A percentile compares a stretch with the other conserved stretches of the same genome.
Evolutionary conservation across 1,140 invertebrate genomes (phyloP).

Genomic region (Globodera ellingtonae): DNA sequence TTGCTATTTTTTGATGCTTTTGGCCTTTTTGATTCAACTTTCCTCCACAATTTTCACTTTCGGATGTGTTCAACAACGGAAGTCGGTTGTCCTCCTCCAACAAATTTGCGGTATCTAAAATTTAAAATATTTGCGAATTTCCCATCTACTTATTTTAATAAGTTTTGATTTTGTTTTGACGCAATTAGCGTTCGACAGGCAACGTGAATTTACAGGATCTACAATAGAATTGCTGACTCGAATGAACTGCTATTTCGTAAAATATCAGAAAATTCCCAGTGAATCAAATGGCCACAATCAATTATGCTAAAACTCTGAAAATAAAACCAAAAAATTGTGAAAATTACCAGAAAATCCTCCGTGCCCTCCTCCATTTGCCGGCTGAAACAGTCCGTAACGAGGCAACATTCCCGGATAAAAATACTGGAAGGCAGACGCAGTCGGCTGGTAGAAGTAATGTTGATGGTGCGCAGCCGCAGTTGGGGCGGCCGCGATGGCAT

Average conservation of each 20-base stretch:
- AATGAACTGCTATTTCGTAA: too few species aligned
- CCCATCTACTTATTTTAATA: too few species aligned
- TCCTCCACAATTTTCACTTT: background rate
- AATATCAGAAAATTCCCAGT: too few species aligned
- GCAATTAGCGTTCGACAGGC: too few species aligned
- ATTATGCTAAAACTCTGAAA: background rate
- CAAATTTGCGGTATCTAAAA: background rate
- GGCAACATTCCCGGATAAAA: constrained; percentile 13
- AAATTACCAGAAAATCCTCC: background rate
- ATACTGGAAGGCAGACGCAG: background rate
- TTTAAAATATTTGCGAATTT: too few species aligned
- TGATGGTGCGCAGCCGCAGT: background rate
- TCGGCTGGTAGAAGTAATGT: constrained; percentile 5
- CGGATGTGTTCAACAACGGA: background rate
- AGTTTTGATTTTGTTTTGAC: too few species aligned
- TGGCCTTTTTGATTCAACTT: background rate
- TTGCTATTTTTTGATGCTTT: background rate
- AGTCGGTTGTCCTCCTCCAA: constrained; percentile 1
- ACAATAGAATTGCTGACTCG: background rate
- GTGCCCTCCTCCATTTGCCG: background rate
- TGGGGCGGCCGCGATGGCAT: background rate
- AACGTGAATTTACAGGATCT: too few species aligned
- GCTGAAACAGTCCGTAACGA: constrained; percentile 2
- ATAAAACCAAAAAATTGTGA: background rate
- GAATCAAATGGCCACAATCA: too few species aligned